Base-by-base conservation (phyloP, 2,888 invertebrate species). In the Itoplectis maculator region DNA sequence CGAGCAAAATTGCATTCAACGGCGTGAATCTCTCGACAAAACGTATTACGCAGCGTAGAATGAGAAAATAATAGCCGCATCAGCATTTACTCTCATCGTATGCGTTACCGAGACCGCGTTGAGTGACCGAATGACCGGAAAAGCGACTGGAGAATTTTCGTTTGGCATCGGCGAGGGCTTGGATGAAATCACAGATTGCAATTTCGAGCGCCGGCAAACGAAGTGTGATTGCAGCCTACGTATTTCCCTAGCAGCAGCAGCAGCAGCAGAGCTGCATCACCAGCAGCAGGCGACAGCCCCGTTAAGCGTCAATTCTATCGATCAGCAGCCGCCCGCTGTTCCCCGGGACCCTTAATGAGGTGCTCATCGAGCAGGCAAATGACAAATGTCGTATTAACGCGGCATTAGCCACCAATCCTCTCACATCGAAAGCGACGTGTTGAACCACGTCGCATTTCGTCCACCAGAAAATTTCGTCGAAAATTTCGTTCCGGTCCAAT, bases 301-400 rank as follows among this genome's bases (percentile, higher is more conserved):
- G 49, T 18, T 23, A 51, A 68, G 49, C 37, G 40, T 20, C 42
- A 61, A 45, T 75, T 42, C 47, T 40, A 76, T 76, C 82, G 79
- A 70, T 70, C 65, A 51, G 69, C 56, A 29, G 40, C 51, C n/a
- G 29, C 29, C 29, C 29, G 29, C 40, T 23, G 37, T 59, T 68
- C 54, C 45, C 42, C 37, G 56, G 81, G 66, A 76, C 79, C 68
- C 76, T 75, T 79, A 80, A 85, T 85, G 81, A 82, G 79, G 59
- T 29, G 69, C 73, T 82, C 83, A 42, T 73, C 65, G 35, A 63
- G 61, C 81, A 69, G 79, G 81, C 59, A 82, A 86, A 82, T 83
- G 85, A 86, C 84, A 74, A 84, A 81, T 82, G 80, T 75, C 49
- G 51, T 51, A 81, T 80, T 79, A 76, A 80, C 76, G 15, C 45